Base-by-base conservation (phyloP, 2,888 invertebrate genomes). In the Vesta saturnalis region DNA sequence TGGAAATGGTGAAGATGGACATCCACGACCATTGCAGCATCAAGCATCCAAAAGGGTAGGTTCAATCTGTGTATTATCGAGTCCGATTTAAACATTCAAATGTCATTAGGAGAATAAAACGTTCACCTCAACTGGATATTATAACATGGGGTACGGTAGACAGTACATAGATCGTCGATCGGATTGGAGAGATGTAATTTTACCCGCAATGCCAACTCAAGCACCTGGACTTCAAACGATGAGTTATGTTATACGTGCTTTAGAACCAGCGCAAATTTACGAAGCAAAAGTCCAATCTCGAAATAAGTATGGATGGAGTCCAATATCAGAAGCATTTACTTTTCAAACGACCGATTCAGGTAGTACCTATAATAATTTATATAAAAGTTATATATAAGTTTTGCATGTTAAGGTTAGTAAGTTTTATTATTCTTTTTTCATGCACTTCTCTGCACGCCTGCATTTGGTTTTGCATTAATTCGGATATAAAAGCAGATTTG, bases 241-340 rank as follows among this genome's bases (percentile, higher is more conserved):
- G 88, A 89, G 88, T 76, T 90, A 90, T 81, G 85, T 89, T 82
- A 89, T 91, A 78, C 86, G 88, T 73, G 89, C 88, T 60, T 84
- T 91, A 75, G 89, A 90, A 78, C 87, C 89, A 12, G 89, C 88
- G 70, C 87, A 88, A 65, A 88, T 89, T 77, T 91, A 91, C 78
- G 90, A 91, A 78, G 90, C 90, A 63, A 88, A 87, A 79, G 89
- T 91, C 64, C 87, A 88, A 77, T 89, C 90, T 64, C 87, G 88
- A 79, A 91, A 91, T 82, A 87, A 89, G 73, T 90, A 88, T 79
- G 90, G 90, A 69, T 90, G 90, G 90, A 89, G 89, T 81, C 87
- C 88, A 62, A 84, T 87, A 76, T 89, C 90, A 19, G 88, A 88
- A 62, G 86, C 87, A 60, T 90, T 90, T 80, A 85, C 86, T 69